Base-by-base conservation (phyloP, 2,113 vertebrate genomes). In the Triplophysa rosa region DNA sequence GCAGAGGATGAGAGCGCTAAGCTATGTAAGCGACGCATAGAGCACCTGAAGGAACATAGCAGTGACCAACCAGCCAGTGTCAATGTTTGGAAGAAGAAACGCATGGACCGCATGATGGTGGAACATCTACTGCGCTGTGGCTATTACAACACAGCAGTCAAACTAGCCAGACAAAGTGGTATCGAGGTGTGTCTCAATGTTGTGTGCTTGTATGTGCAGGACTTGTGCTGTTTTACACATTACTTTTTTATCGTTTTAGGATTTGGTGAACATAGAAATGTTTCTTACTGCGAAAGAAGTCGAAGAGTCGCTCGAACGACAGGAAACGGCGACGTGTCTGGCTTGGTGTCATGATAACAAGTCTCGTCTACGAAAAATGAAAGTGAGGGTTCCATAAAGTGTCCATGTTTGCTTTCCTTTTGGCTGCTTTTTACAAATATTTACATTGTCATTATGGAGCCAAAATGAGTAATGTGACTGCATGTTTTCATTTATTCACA, bases 341-440 rank as follows among this genome's bases (percentile, higher is more conserved):
- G 97, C 97, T 80, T 99, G 98, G 98, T 99, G 98, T 90, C 98
- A 99, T 13, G 98, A 99, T 89, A 99, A 99, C 86, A 99, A 99
- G 90, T 99, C 98, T 73, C 95, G 98, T 79, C 96, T 99, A 72
- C 95, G 98, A 82, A 99, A 99, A 88, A 99, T 99, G 98, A 99
- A 99, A 95, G 96, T 98, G 91, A 67, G 17, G 19, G 54, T 58
- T 58, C 9, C 19, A 21, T 19, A 58, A 21, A 58, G 5, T 56
- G 47, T 16, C 49, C 14, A 2, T 17, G 14, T 66, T 42, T 42
- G 23, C 16, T 52, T 69, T 69, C 42, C 42, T 26, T 16, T 10
- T 11, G 29, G 5, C 24, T 52, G 45, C 24, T 13, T 8, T 12
- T 12, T 52, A 54, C 9, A 29, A 54, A 54, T 19, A 68, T 49